Conservation (phyloP, 2,797 vertebrate species). For the Cuculus canorus region DNA sequence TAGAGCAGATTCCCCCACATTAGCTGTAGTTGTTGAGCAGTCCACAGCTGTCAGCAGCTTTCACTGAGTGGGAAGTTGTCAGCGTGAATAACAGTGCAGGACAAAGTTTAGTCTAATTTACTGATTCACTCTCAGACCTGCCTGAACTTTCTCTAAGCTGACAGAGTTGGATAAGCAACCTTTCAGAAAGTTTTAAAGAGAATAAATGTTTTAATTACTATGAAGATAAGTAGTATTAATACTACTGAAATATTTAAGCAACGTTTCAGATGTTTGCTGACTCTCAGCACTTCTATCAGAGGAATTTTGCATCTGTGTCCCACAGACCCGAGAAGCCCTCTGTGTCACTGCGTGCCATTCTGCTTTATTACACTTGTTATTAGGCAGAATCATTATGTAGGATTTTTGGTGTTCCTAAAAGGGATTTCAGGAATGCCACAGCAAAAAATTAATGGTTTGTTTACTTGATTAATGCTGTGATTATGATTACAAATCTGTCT, state of each 20-base stretch:
- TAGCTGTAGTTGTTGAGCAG: background rate
- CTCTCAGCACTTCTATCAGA: background rate
- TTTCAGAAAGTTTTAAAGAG: background rate
- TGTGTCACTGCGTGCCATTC: background rate
- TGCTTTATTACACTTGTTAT: slow-evolving; percentile 2
- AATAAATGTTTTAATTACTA: slow-evolving; percentile 8
- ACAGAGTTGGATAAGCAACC: background rate
- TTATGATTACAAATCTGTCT: slow-evolving; percentile 72
- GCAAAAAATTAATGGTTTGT: slow-evolving; percentile 68
- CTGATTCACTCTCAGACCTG: background rate
- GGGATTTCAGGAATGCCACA: slow-evolving; percentile 61
- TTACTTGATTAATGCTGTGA: slow-evolving; percentile 68
- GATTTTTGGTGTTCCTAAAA: slow-evolving; percentile 52
- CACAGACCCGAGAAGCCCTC: background rate
- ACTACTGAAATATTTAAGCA: slow-evolving; percentile 5
- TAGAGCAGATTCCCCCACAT: background rate
- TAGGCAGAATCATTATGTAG: slow-evolving; percentile 46
- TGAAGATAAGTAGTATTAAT: background rate
- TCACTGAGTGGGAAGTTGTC: background rate
- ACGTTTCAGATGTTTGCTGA: background rate
- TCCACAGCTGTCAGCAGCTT: slow-evolving; percentile 10
- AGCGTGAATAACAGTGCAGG: background rate
- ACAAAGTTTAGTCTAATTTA: slow-evolving; percentile 14
- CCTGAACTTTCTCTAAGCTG: background rate
- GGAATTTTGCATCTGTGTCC: slow-evolving; percentile 10